phyloP scores from a whole-genome alignment of 2,113 vertebrate genomes.

The Echinops telfairi region DNA sequence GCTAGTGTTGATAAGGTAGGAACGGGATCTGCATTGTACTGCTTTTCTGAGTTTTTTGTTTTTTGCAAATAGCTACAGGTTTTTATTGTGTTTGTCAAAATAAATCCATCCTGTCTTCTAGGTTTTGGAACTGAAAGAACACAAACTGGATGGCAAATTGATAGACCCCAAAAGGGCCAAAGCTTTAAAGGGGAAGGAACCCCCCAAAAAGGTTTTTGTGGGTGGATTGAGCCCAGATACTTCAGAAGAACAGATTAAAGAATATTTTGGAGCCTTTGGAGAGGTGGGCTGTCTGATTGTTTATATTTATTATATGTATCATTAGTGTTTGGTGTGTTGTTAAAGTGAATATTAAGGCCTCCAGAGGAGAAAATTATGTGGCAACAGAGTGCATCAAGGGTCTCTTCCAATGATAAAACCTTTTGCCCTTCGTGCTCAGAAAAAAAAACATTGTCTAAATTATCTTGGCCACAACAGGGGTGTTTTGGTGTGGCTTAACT shows the following conservation, averaged over 20 bases:
- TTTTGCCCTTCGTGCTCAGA: not conserved
- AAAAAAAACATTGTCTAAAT: not conserved
- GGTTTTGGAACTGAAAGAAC: constrained; percentile 94
- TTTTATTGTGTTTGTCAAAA: not conserved
- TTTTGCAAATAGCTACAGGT: not conserved
- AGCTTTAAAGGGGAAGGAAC: constrained; percentile 93
- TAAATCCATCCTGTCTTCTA: constrained; percentile 73
- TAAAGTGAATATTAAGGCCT: not conserved
- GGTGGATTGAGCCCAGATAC: constrained; percentile 94
- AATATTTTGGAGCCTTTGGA: constrained; percentile 93
- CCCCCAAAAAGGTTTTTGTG: constrained; percentile 94
- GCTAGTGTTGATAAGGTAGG: constrained; percentile 93
- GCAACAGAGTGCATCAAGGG: not conserved
- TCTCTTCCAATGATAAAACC: not conserved
- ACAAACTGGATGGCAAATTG: constrained; percentile 93
- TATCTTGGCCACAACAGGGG: not conserved
- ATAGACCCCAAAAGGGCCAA: constrained; percentile 95
- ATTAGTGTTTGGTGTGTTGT: not conserved
- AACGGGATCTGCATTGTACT: not conserved
- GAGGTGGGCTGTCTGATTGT: constrained; percentile 85
- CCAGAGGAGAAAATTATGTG: not conserved
- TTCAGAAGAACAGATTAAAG: constrained; percentile 93
- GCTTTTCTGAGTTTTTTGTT: not conserved
- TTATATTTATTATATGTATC: not conserved
- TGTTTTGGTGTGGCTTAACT: not conserved